Percentiles rank a stretch among this genome's conserved stretches.
These are phyloP conservation scores for Grallaria varia DNA, from an alignment of 2,113 vertebrate genomes.

Conservation along the genomic window DNA sequence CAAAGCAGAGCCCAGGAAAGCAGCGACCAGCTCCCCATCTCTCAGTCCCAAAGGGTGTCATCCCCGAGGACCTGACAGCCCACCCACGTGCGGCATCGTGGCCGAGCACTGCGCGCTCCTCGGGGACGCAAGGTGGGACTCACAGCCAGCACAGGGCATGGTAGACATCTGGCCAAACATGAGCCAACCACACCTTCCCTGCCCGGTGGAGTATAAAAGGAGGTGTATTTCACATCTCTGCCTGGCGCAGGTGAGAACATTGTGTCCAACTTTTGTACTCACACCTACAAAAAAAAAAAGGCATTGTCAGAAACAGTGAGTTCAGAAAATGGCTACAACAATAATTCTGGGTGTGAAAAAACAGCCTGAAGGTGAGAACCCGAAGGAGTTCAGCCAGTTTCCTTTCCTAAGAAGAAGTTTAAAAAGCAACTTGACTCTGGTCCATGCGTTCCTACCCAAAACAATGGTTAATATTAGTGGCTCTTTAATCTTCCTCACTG, in stretches of 20 bases:
- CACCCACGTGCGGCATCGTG: rapidly evolving
- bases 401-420: neutral
- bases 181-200: neutral
- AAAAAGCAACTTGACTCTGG: neutral
- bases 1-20: neutral
- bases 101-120: neutral
- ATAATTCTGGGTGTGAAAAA: neutral
- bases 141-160: neutral
- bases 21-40: neutral
- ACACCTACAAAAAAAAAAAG: neutral
- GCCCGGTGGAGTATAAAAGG: neutral
- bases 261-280: neutral
- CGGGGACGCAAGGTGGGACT: neutral
- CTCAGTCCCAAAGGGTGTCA: neutral
- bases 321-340: neutral
- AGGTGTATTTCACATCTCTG: neutral
- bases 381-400: neutral
- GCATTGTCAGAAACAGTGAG: neutral
- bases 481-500: neutral
- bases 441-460: neutral
- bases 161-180: neutral
- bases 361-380: neutral
- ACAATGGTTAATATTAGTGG: neutral
- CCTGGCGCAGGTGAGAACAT: neutral
- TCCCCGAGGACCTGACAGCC: neutral